A percentile compares a stretch with the other conserved stretches of the same genome.
Conservation (phyloP, 2,888 invertebrate genomes). For the Amitus sp. region DNA sequence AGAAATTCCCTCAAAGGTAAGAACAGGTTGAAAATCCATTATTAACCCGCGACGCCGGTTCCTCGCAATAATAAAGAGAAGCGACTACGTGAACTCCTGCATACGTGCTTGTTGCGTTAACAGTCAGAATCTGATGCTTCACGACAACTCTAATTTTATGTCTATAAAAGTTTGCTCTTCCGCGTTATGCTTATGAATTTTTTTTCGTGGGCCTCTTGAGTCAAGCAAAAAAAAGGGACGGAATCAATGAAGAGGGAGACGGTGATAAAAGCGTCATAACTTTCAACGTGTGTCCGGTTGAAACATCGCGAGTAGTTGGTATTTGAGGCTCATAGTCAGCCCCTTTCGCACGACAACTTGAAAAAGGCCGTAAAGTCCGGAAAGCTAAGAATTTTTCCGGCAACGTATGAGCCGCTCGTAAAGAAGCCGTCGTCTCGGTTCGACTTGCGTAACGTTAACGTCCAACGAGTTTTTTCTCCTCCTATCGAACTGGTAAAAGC, state of each 20-base stretch:
- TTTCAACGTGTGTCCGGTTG: constrained; percentile 20
- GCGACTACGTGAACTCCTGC: constrained; percentile 35
- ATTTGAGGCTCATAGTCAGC: constrained; percentile 31
- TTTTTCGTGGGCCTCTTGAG: too few relatives aligned
- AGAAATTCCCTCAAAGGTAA: constrained; percentile 56
- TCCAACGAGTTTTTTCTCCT: constrained; percentile 45
- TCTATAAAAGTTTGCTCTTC: too few relatives aligned
- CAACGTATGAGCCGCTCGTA: constrained; percentile 48
- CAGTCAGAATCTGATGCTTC: too few relatives aligned
- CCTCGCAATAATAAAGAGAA: constrained; percentile 50
- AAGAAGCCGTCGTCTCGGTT: constrained; percentile 51
- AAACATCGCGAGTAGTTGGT: constrained; percentile 19
- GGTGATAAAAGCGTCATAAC: constrained; percentile 29
- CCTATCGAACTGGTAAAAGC: constrained; percentile 43
- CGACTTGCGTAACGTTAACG: constrained; percentile 55
- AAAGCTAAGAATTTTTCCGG: constrained; percentile 49
- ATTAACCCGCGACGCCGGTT: constrained; percentile 50
- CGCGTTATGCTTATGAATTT: too few relatives aligned
- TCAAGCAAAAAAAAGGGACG: constrained; percentile 56
- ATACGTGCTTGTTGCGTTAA: too few relatives aligned
- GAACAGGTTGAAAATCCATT: constrained; percentile 59
- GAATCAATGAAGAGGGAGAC: neutral
- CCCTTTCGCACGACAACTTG: constrained; percentile 41
- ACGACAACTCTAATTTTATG: too few relatives aligned
- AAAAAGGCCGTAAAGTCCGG: constrained; percentile 49